A percentile compares a stretch with the other conserved stretches of the same genome.
These are phyloP conservation scores for Paguma larvata DNA, from an alignment of 2,797 vertebrate genomes.

Conservation along the genomic window DNA sequence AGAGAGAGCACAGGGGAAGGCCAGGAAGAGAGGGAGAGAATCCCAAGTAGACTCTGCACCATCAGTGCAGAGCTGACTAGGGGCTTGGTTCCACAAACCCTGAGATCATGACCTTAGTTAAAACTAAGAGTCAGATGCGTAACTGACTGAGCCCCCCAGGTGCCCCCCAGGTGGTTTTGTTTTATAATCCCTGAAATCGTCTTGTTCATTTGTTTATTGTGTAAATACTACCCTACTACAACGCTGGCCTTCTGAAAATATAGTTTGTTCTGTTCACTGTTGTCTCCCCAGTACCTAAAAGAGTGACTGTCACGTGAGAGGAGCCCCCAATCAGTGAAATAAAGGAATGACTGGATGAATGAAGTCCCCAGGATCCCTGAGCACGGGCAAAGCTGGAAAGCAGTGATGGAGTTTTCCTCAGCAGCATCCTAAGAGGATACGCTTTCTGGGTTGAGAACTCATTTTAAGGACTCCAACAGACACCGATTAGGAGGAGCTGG, in stretches of 20 bases:
- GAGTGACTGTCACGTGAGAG: background rate
- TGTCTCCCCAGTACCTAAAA: background rate
- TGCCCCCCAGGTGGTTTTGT: background rate
- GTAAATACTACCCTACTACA: background rate
- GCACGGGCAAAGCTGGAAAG: background rate
- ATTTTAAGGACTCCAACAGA: constrained; percentile 49
- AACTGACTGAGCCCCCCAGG: too few relatives aligned
- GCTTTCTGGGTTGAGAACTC: background rate
- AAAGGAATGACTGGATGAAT: background rate
- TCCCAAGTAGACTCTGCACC: too few relatives aligned
- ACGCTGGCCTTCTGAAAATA: background rate
- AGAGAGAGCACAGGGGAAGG: too few relatives aligned
- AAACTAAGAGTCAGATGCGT: too few relatives aligned
- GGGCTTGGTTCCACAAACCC: too few relatives aligned
- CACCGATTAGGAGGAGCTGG: background rate
- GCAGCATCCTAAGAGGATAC: background rate
- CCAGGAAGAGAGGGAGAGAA: too few relatives aligned
- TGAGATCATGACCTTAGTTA: too few relatives aligned
- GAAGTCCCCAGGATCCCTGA: background rate
- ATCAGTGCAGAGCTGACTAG: too few relatives aligned
- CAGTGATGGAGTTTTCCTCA: background rate
- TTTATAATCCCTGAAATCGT: background rate
- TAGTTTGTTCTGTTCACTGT: background rate
- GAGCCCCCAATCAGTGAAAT: background rate
- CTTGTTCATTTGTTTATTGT: background rate